Conservation (phyloP, 2,113 vertebrate genomes). For the Hyperopisus bebe region DNA sequence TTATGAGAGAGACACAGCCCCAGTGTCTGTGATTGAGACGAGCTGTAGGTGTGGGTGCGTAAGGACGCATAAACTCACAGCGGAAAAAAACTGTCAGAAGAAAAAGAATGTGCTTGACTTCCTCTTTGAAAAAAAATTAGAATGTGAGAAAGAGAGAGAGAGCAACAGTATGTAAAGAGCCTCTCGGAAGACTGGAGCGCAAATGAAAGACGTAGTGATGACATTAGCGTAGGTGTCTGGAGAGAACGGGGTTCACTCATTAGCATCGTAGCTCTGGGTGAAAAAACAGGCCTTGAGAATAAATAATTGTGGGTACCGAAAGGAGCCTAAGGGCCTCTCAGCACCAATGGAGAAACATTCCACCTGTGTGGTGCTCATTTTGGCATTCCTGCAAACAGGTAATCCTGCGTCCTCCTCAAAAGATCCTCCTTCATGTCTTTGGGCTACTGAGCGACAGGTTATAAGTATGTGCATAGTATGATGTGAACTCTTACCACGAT, state of each 20-base stretch:
- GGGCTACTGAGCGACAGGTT: neutral
- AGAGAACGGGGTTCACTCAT: neutral
- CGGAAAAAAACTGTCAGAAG: neutral
- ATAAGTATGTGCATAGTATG: neutral
- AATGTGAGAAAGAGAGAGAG: neutral
- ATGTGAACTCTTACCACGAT: neutral
- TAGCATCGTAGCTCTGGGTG: neutral
- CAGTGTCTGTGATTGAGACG: neutral
- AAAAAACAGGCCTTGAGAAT: neutral
- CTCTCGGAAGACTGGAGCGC: neutral
- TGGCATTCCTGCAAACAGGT: slow-evolving; percentile 38
- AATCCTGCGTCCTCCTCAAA: slow-evolving; percentile 6
- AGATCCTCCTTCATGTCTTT: neutral
- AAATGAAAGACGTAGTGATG: neutral
- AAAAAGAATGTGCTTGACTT: slow-evolving; percentile 24
- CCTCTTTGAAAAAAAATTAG: neutral
- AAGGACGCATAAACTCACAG: neutral
- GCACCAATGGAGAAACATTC: slow-evolving; percentile 29
- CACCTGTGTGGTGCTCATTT: slow-evolving; percentile 26
- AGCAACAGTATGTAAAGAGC: neutral
- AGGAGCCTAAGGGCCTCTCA: neutral
- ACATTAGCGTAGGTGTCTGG: neutral
- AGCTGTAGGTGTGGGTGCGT: neutral
- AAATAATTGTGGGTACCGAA: neutral
- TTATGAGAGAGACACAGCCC: neutral